A percentile compares a stretch with the other conserved stretches of the same genome.
Evolutionary conservation across 2,888 invertebrate species (phyloP).

Genomic region (Polydrusus tereticollis): DNA sequence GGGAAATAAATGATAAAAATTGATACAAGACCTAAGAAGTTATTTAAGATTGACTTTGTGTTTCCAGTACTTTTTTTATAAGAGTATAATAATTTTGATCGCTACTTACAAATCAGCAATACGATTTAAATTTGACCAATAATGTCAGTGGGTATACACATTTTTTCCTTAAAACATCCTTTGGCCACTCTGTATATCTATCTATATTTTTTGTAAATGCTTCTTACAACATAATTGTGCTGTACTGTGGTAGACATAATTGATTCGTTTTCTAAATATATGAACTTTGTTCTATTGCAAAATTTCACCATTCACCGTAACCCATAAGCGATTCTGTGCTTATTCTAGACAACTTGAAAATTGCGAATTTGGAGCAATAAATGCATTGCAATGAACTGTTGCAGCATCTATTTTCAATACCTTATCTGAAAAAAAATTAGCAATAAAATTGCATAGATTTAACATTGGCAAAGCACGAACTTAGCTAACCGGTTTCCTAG

Average conservation of each 20-base stretch:
- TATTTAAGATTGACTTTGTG: too few relatives aligned
- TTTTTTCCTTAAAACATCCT: too few relatives aligned
- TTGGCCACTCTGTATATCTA: too few relatives aligned
- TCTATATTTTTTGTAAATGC: too few relatives aligned
- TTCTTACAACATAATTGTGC: neutral
- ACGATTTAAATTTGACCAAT: too few relatives aligned
- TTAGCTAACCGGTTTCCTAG: slow-evolving; percentile 2
- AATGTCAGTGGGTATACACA: too few relatives aligned
- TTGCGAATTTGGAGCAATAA: neutral
- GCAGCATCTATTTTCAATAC: neutral
- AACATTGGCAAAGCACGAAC: slow-evolving; percentile 10
- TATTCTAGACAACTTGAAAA: neutral
- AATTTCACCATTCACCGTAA: slow-evolving; percentile 34
- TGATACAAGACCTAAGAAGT: too few relatives aligned
- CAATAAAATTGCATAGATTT: slow-evolving; percentile 14
- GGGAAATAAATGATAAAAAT: too few relatives aligned
- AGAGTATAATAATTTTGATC: too few relatives aligned
- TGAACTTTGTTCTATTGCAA: slow-evolving; percentile 5
- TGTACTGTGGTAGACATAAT: neutral
- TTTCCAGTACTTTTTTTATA: too few relatives aligned
- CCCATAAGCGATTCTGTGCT: slow-evolving; percentile 2
- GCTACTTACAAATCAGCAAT: too few relatives aligned
- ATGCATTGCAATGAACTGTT: neutral
- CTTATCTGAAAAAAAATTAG: neutral
- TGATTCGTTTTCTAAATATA: neutral